Conservation (phyloP, 2,888 invertebrate genomes). For the Lacanobia oleracea region DNA sequence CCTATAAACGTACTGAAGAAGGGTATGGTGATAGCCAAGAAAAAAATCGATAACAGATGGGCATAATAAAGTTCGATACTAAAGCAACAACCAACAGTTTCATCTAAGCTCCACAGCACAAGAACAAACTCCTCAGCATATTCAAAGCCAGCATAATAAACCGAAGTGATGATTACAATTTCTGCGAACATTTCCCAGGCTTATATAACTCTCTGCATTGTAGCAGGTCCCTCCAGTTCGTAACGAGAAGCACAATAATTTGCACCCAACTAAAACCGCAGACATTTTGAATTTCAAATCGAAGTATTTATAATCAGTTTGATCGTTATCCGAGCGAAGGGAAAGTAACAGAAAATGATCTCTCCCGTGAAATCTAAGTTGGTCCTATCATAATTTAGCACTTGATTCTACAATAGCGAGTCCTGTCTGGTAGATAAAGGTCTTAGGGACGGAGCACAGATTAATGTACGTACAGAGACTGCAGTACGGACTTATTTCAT, state of each 20-base stretch:
- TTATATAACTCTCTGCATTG: constrained; percentile 56
- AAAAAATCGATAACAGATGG: too few species aligned
- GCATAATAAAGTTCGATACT: neutral
- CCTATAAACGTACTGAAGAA: too few species aligned
- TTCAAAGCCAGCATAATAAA: constrained; percentile 35
- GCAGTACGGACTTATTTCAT: constrained; percentile 69
- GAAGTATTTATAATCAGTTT: constrained; percentile 76
- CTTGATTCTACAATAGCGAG: constrained; percentile 82
- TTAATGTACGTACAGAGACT: constrained; percentile 69
- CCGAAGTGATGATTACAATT: constrained; percentile 44
- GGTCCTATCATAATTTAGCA: constrained; percentile 85
- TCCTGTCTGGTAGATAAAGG: constrained; percentile 81
- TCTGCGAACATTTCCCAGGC: constrained; percentile 46
- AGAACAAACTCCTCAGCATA: constrained; percentile 2
- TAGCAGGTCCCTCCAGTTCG: constrained; percentile 61
- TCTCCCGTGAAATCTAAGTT: constrained; percentile 79
- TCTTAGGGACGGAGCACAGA: constrained; percentile 70
- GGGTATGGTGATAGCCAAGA: too few species aligned
- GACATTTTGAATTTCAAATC: constrained; percentile 84
- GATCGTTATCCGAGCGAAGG: constrained; percentile 78
- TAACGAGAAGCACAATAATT: constrained; percentile 70
- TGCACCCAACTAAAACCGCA: constrained; percentile 69
- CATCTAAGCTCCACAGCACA: neutral
- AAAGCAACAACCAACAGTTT: neutral
- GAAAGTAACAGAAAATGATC: constrained; percentile 76